Conservation (phyloP, 2,888 invertebrate species). For the Eumerus sabulonum region DNA sequence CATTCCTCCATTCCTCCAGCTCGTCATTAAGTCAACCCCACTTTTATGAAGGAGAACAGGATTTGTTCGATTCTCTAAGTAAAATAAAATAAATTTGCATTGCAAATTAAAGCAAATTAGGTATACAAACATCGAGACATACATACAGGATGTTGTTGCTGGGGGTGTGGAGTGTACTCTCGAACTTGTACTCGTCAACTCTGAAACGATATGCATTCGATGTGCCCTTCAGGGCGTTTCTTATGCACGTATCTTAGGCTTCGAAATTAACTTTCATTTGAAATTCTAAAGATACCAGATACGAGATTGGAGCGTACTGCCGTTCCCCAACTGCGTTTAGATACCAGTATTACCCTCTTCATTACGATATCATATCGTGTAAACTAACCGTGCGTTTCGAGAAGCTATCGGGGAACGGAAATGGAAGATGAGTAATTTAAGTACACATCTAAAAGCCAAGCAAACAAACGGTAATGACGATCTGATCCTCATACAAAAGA, state of each 20-base stretch:
- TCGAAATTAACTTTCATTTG: conserved; percentile 61
- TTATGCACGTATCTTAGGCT: conserved; percentile 22
- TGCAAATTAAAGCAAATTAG: conserved; percentile 68
- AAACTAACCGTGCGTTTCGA: conserved; percentile 21
- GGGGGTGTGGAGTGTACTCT: neutral
- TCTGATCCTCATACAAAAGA: conserved; percentile 34
- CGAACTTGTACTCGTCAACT: too few relatives aligned
- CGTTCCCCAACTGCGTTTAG: conserved; percentile 16
- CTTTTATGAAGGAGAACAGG: conserved; percentile 10
- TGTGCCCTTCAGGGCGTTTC: neutral
- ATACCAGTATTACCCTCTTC: conserved; percentile 12
- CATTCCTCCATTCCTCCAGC: conserved; percentile 1
- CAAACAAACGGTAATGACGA: conserved; percentile 64
- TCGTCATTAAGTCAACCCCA: conserved; percentile 58
- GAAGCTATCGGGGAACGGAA: neutral
- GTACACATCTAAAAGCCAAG: conserved; percentile 44
- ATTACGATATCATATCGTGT: conserved; percentile 53
- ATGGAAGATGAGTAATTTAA: conserved; percentile 16
- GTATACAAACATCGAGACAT: conserved; percentile 49
- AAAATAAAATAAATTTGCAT: conserved; percentile 66
- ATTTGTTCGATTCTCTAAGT: conserved; percentile 38
- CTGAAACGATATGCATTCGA: neutral
- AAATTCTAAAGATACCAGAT: conserved; percentile 49
- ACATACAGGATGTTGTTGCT: conserved; percentile 19
- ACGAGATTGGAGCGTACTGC: conserved; percentile 18